These are phyloP conservation scores for Dorcus hopei DNA, from an alignment of 2,888 invertebrate genomes.

Conservation along the genomic window DNA sequence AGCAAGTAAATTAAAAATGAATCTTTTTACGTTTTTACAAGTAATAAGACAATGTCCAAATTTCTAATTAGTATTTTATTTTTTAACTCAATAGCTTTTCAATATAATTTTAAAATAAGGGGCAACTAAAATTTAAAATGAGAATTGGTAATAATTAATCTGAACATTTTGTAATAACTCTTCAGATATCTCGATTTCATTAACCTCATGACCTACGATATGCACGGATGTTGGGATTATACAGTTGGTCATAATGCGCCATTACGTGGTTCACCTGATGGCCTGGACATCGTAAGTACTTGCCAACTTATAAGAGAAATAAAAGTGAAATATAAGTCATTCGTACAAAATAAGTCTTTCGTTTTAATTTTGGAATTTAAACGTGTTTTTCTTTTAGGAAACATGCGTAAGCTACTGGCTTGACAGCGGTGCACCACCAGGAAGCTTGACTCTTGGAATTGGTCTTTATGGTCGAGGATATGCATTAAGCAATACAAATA, in stretches of 20 bases:
- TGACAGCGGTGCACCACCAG: constrained; percentile 54
- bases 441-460: constrained; percentile 67
- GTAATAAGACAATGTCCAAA: no score
- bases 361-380: no score
- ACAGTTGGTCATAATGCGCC: constrained; percentile 66
- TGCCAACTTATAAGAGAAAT: background rate
- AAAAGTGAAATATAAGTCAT: no score
- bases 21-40: background rate
- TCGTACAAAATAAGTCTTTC: no score
- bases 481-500: constrained; percentile 33
- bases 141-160: background rate
- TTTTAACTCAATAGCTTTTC: no score
- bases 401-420: constrained; percentile 52
- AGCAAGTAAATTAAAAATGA: constrained; percentile 50
- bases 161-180: constrained; percentile 15
- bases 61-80: no score
- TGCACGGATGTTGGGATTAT: constrained; percentile 65
- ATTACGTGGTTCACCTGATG: constrained; percentile 52
- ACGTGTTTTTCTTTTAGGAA: background rate
- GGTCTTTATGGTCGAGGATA: constrained; percentile 67
- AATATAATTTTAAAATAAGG: no score
- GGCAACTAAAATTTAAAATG: no score
- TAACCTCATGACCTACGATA: constrained; percentile 71
- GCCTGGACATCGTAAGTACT: constrained; percentile 7
- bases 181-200: constrained; percentile 61